Conservation (phyloP, 2,888 invertebrate species). For the Athrips mouffetella region DNA sequence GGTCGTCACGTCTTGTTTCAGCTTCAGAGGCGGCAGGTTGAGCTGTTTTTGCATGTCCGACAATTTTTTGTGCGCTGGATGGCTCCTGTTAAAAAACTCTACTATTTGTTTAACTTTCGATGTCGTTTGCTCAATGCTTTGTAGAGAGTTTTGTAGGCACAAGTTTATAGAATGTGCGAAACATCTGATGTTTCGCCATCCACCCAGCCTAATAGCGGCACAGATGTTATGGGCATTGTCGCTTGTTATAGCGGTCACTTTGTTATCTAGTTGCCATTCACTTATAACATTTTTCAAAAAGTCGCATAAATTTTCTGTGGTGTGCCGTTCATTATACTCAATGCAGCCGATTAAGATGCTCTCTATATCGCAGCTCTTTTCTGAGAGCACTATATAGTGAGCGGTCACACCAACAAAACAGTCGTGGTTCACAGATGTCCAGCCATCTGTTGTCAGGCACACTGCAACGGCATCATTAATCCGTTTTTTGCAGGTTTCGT, state of each 20-base stretch:
- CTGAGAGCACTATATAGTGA: no score
- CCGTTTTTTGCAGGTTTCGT: no score
- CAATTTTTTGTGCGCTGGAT: slow-evolving; percentile 18
- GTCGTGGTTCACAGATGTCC: no score
- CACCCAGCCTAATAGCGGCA: slow-evolving; percentile 22
- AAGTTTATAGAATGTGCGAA: slow-evolving; percentile 25
- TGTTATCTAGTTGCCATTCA: slow-evolving; percentile 6
- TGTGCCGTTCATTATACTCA: slow-evolving; percentile 3
- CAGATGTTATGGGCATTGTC: slow-evolving; percentile 28
- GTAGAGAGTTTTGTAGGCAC: slow-evolving; percentile 18
- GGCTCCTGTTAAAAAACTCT: slow-evolving; percentile 21
- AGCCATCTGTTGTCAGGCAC: no score
- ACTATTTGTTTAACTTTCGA: slow-evolving; percentile 16
- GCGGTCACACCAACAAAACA: no score
- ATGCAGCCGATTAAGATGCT: slow-evolving; percentile 5
- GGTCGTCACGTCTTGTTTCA: slow-evolving; percentile 25
- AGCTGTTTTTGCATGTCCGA: slow-evolving; percentile 21
- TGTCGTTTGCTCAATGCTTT: slow-evolving; percentile 2
- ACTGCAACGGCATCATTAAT: no score
- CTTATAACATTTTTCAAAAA: neutral
- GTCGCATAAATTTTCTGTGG: neutral
- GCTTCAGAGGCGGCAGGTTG: slow-evolving; percentile 19
- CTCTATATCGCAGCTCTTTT: no score
- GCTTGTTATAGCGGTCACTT: slow-evolving; percentile 10
- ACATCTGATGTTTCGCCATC: slow-evolving; percentile 21